Evolutionary conservation across 2,113 vertebrate species (phyloP), one percentile per base, ranked within the genome.

Genomic region (Glareola pratincola): DNA sequence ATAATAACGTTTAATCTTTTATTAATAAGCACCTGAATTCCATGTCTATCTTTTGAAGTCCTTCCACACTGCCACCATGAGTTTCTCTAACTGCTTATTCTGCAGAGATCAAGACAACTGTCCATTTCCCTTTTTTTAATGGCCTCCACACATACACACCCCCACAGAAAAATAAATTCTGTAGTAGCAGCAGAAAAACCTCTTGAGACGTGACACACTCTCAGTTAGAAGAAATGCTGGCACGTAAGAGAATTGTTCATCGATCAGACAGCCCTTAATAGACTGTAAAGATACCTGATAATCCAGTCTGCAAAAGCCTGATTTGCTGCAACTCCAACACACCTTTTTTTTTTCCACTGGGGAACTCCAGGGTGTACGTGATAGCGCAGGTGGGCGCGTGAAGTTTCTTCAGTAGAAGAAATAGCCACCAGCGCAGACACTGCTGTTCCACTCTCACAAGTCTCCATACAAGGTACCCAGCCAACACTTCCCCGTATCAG

Each of bases 1-100:
- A 95, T 91, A 95, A 94, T 89, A 96, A 94, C 41, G 87, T 88
- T 95, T 96, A 94, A 77, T 57, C 94, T 90, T 96, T 96, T 94
- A 94, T 94, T 96, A 96, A 62, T 79, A 95, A 96, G 92, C 77
- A 94, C 30, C 26, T 41, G 89, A 82, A 76, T 69, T 66, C 59
- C 74, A 39, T 3, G 37, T 57, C 60, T 81, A 22, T 92, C 64
- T 89, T 81, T 85, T 74, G 4, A 92, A 79, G 59, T 69, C 86
- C 39, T 91, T 82, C 48, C n/a, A 41, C 11, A 39, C 1, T 22
- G n/a, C 48, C 73, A 69, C 14, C 11, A 24, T 0, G 1, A 81
- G n/a, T 62, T 92, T 73, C 23, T 84, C 47, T 77, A 85, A 50
- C 22, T 54, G 54, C 64, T 72, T 71, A 37, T 12, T 66, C 73